Base-by-base conservation (phyloP, 2,888 invertebrate species). In the Alcis repandata region DNA sequence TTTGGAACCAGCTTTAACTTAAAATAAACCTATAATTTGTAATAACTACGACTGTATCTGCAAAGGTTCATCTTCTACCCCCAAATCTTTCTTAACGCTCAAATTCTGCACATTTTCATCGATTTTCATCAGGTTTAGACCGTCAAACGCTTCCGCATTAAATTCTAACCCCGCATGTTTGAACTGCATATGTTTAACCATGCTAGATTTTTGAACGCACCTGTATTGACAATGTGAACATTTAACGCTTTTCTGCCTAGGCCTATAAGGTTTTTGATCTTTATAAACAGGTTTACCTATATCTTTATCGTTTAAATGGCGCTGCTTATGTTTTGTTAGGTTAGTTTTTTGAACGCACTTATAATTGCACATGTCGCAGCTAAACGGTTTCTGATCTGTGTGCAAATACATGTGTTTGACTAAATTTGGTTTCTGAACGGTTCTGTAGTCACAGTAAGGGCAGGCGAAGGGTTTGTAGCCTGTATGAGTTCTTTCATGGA, bases 361-460 rank as follows among this genome's bases (percentile, higher is more conserved):
- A 57, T 94, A 94, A 38, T 82, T 91, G 59, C 94, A 94, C 69
- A 91, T 74, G 41, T 94, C 94, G 64, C 94, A 94, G 11, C 91
- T 88, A 57, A 92, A 94, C 0, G 93, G 93, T 59, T 93, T 94
- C 48, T 93, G 91, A 32, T 94, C 92, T 0, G 94, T 94, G 41
- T 94, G 94, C 11, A 94, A 62, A 48, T 94, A 94, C 94, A 94
- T 93, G 53, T 94, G 94, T 71, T 94, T 94, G 0, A 94, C 94
- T 75, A 94, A 76, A 65, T 94, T 94, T 0, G 94, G 94, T 77
- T 94, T 94, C 46, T 94, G 94, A 0, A 93, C 94, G 0, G 94
- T 94, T 7, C 92, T 70, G 11, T 94, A 94, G 0, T 93, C 93
- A 41, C 94, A 94, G 62, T 88, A 93, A 0, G 92, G 91, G 19